Percentiles rank a stretch among this genome's conserved stretches.
These are phyloP conservation scores for Chaetodon auriga DNA, from an alignment of 2,113 vertebrate genomes.

Conservation along the genomic window DNA sequence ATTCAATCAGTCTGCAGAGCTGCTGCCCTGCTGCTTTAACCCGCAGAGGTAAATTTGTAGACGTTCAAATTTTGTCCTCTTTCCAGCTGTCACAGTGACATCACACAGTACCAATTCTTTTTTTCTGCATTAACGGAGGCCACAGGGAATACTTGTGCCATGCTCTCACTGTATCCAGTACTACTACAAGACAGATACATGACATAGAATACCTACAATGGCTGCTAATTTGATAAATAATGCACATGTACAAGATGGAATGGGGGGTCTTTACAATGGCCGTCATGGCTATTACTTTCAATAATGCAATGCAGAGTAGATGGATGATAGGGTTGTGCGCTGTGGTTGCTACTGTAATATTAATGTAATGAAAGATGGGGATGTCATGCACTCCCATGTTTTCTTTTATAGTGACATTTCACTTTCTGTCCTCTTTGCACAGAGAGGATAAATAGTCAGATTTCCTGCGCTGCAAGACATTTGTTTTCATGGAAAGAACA, in stretches of 20 bases:
- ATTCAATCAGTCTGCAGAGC: background rate
- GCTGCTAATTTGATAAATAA: slow-evolving; percentile 20
- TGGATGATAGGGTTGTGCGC: background rate
- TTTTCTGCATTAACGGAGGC: background rate
- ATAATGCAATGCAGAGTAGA: background rate
- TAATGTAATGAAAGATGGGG: slow-evolving; percentile 1
- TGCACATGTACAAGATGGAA: slow-evolving; percentile 7
- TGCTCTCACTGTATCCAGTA: background rate
- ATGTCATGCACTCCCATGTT: slow-evolving; percentile 4
- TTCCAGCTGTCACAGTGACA: slow-evolving; percentile 6
- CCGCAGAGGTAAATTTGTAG: background rate
- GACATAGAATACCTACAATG: background rate
- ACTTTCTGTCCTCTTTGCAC: background rate
- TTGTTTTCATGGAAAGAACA: background rate
- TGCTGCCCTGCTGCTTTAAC: background rate
- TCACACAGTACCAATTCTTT: background rate
- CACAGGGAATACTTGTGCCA: background rate
- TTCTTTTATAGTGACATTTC: background rate
- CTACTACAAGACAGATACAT: background rate
- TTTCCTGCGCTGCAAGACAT: too few relatives aligned
- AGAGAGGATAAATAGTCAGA: background rate
- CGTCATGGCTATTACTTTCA: background rate
- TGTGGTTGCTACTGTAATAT: slow-evolving; percentile 5
- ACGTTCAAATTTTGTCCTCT: slow-evolving; percentile 16
- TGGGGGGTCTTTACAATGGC: background rate